Evolutionary conservation across 1,140 invertebrate genomes (phyloP).

Genomic region (Trachymyrmex cornetzi): DNA sequence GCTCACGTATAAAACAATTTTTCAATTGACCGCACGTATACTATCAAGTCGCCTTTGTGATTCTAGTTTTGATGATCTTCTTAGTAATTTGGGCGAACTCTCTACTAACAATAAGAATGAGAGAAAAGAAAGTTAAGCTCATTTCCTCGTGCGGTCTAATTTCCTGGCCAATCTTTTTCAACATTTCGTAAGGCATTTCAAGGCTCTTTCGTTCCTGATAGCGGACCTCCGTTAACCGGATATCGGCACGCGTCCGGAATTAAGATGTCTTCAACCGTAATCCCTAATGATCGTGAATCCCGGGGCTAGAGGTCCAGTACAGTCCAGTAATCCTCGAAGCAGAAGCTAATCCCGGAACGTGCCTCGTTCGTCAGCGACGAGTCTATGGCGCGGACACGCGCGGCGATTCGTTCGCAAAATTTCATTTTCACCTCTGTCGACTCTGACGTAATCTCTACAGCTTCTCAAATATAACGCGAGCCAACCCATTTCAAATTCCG

Average conservation of each 20-base stretch:
- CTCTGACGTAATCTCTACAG: neutral
- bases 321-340: conserved; percentile 30
- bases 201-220: neutral
- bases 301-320: conserved; percentile 1
- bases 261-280: conserved; percentile 45
- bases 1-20: neutral
- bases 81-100: neutral
- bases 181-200: conserved; percentile 3
- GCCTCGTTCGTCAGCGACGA: neutral
- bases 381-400: neutral
- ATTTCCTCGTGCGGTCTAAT: neutral
- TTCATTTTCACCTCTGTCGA: conserved; percentile 20
- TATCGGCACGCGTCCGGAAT: conserved; percentile 44
- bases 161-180: neutral
- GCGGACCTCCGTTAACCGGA: neutral
- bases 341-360: conserved; percentile 52
- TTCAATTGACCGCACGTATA: neutral
- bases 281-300: conserved; percentile 58
- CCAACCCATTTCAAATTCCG: neutral
- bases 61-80: neutral
- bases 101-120: neutral
- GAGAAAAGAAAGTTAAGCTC: neutral
- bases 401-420: conserved; percentile 2
- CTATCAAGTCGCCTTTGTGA: neutral
- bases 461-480: neutral